Evolutionary conservation across 2,888 invertebrate species (phyloP).

Genomic region (Caenorhabditis doughertyi): DNA sequence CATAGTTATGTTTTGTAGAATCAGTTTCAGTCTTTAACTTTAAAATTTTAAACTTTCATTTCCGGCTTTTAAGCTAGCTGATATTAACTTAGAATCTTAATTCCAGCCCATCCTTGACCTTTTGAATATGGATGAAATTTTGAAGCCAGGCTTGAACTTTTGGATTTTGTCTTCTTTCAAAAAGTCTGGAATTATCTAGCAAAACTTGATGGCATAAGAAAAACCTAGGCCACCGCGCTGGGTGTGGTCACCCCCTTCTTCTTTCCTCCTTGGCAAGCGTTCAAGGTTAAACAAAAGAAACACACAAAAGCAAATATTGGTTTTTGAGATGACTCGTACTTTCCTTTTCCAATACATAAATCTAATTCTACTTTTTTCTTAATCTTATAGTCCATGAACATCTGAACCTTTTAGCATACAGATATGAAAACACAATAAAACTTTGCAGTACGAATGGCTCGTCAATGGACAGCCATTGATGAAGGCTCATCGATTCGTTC

Average conservation of each 20-base stretch:
- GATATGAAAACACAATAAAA: conserved; percentile 81
- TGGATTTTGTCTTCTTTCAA: too few relatives aligned
- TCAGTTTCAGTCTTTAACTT: too few relatives aligned
- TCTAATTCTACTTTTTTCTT: not conserved
- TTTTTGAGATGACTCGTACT: conserved; percentile 31
- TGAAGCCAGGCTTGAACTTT: not conserved
- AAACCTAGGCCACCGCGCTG: not conserved
- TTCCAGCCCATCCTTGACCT: too few relatives aligned
- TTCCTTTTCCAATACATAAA: not conserved
- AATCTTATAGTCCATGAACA: not conserved
- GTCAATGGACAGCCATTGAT: conserved; percentile 93
- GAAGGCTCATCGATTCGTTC: conserved; percentile 87
- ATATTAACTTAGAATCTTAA: too few relatives aligned
- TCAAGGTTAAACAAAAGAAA: conserved; percentile 50
- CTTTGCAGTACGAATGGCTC: conserved; percentile 92
- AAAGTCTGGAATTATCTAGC: too few relatives aligned
- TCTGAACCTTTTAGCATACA: too few relatives aligned
- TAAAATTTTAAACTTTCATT: too few relatives aligned
- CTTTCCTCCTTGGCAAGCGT: not conserved
- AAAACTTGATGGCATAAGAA: too few relatives aligned
- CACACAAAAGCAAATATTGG: conserved; percentile 46
- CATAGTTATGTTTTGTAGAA: too few relatives aligned
- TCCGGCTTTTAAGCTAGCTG: too few relatives aligned
- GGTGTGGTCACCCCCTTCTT: conserved; percentile 40
- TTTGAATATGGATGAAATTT: not conserved